Percentiles rank a stretch among this genome's conserved stretches.
These are phyloP conservation scores for Paracentrotus lividus DNA, from an alignment of 53 echinoderm and acorn worm species.

Conservation along the genomic window DNA sequence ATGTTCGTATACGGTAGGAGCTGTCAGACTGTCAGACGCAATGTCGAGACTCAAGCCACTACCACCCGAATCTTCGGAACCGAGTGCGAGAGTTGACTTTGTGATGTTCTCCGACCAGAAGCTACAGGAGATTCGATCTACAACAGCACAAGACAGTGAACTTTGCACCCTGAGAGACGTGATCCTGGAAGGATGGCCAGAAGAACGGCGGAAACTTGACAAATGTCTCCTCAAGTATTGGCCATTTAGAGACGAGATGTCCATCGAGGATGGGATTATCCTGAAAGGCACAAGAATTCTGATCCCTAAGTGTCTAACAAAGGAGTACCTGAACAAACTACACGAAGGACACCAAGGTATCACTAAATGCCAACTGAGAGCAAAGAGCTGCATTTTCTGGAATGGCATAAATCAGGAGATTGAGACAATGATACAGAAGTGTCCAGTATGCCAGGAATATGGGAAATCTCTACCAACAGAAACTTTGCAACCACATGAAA, in stretches of 20 bases:
- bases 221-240: slow-evolving; percentile 66
- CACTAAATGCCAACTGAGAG: slow-evolving; percentile 74
- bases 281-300: slow-evolving; percentile 72
- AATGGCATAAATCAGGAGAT: slow-evolving; percentile 77
- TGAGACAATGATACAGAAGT: slow-evolving; percentile 51
- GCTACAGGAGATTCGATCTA: slow-evolving; percentile 45
- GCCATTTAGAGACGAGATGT: slow-evolving; percentile 77
- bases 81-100: slow-evolving; percentile 50
- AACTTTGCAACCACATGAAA: slow-evolving; percentile 67
- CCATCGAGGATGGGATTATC: slow-evolving; percentile 70
- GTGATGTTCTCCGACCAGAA: slow-evolving; percentile 72
- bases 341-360: slow-evolving; percentile 78
- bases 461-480: slow-evolving; percentile 60
- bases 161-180: slow-evolving; percentile 73
- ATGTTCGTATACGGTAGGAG: slow-evolving; percentile 50
- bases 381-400: slow-evolving; percentile 74
- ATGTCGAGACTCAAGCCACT: slow-evolving; percentile 70
- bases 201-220: slow-evolving; percentile 27
- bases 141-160: slow-evolving; percentile 73
- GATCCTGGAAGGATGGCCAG: slow-evolving; percentile 80
- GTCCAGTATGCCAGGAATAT: slow-evolving; percentile 71
- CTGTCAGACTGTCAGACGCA: no score
- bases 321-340: background rate
- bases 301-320: slow-evolving; percentile 45
- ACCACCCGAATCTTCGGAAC: background rate